Evolutionary conservation across 2,113 vertebrate species (phyloP).

Genomic region (Cathartes aura): DNA sequence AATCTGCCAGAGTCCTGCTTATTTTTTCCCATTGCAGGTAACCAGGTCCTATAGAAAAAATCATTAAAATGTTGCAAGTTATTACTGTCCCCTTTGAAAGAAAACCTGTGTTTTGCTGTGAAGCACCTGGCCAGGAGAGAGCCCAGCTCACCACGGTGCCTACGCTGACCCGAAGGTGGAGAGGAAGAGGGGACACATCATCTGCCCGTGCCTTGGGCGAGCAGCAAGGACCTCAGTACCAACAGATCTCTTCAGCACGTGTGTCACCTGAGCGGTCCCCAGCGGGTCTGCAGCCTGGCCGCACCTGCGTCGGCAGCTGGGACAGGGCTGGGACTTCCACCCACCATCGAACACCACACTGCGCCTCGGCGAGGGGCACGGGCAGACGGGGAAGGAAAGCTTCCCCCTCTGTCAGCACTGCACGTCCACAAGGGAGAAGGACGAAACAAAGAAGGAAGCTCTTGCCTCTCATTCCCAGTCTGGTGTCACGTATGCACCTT

Average conservation of each 20-base stretch:
- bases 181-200: neutral
- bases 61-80: neutral
- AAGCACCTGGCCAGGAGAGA: neutral
- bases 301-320: fast-evolving
- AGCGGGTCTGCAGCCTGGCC: neutral
- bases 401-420: neutral
- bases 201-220: neutral
- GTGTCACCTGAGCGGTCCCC: neutral
- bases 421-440: neutral
- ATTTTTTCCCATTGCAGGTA: conserved; percentile 23
- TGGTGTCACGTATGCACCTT: neutral
- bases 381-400: neutral
- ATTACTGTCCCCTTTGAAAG: neutral
- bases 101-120: neutral
- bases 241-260: neutral
- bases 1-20: conserved; percentile 13
- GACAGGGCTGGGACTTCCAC: neutral
- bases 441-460: neutral
- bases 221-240: neutral
- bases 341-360: fast-evolving
- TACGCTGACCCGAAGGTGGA: fast-evolving
- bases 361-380: fast-evolving
- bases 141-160: fast-evolving
- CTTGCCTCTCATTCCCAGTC: neutral
- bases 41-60: conserved; percentile 19